These are phyloP conservation scores for Mesorhabditis spiculigera DNA, from an alignment of 2,888 invertebrate genomes.

Conservation along the genomic window DNA sequence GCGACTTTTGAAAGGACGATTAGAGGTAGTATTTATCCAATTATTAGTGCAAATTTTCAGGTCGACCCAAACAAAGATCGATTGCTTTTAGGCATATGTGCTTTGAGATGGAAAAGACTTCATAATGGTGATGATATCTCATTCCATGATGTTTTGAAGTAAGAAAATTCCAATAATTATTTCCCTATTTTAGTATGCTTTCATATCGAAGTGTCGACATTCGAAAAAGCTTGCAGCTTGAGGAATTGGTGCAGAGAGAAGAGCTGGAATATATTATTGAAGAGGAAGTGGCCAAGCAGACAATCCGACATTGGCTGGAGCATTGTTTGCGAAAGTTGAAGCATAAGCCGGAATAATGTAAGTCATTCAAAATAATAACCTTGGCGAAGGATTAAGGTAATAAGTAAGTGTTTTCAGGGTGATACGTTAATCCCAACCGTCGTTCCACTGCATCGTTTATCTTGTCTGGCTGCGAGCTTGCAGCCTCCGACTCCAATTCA, in stretches of 20 bases:
- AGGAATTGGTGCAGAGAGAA: constrained; percentile 91
- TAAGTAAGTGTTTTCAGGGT: not conserved
- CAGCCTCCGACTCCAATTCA: constrained; percentile 13
- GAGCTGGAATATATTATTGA: constrained; percentile 98
- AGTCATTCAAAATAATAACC: constrained; percentile 5
- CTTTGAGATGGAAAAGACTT: constrained; percentile 89
- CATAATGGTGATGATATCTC: constrained; percentile 98
- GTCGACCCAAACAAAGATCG: constrained; percentile 96
- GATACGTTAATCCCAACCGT: constrained; percentile 7
- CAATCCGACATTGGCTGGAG: constrained; percentile 96
- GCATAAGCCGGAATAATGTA: constrained; percentile 58
- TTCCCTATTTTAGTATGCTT: constrained; percentile 71
- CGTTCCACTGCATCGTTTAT: constrained; percentile 17
- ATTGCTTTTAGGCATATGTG: constrained; percentile 97
- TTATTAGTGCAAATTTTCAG: constrained; percentile 19
- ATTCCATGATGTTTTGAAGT: constrained; percentile 99
- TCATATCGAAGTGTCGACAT: constrained; percentile 94
- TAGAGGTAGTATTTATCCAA: constrained; percentile 19
- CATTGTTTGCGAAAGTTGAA: constrained; percentile 92
- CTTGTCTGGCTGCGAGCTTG: constrained; percentile 12
- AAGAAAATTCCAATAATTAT: constrained; percentile 53
- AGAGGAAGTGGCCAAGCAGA: constrained; percentile 97
- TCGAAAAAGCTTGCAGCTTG: constrained; percentile 91
- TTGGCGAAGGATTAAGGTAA: not conserved
- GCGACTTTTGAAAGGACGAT: constrained; percentile 45